Evolutionary conservation across 2,888 invertebrate species (phyloP).

Genomic region (Spialia ferax): DNA sequence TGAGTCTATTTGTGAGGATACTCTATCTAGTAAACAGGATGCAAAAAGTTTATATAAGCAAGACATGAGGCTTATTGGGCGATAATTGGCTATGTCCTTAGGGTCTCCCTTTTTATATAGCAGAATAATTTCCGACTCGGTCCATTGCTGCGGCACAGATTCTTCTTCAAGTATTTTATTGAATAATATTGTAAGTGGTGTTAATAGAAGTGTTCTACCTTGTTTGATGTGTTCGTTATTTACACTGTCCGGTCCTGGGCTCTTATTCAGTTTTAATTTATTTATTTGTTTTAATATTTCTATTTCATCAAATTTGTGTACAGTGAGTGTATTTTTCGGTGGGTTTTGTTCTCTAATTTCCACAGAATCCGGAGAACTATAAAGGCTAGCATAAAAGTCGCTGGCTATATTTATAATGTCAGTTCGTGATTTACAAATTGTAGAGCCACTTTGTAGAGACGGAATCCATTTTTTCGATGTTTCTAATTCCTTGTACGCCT

Average conservation of each 20-base stretch:
- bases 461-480: conserved; percentile 40
- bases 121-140: conserved; percentile 12
- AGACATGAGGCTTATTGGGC: conserved; percentile 28
- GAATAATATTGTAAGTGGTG: conserved; percentile 1
- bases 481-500: conserved; percentile 40
- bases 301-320: conserved; percentile 35
- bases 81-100: conserved; percentile 16
- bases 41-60: conserved; percentile 38
- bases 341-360: no score
- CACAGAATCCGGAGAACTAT: no score
- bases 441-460: conserved; percentile 27
- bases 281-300: conserved; percentile 43
- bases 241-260: conserved; percentile 43
- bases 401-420: conserved; percentile 44
- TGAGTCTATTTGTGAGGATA: conserved; percentile 10
- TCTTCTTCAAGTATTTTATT: conserved; percentile 19
- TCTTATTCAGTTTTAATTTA: conserved; percentile 45
- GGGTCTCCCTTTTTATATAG: conserved; percentile 20
- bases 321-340: conserved; percentile 18
- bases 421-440: conserved; percentile 28
- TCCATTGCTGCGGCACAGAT: conserved; percentile 12
- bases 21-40: conserved; percentile 27
- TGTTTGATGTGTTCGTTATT: conserved; percentile 13
- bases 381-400: conserved; percentile 41
- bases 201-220: conserved; percentile 3